These are phyloP conservation scores for Acrocephalus kingi DNA, from an alignment of 2,113 vertebrate genomes.

Conservation along the genomic window DNA sequence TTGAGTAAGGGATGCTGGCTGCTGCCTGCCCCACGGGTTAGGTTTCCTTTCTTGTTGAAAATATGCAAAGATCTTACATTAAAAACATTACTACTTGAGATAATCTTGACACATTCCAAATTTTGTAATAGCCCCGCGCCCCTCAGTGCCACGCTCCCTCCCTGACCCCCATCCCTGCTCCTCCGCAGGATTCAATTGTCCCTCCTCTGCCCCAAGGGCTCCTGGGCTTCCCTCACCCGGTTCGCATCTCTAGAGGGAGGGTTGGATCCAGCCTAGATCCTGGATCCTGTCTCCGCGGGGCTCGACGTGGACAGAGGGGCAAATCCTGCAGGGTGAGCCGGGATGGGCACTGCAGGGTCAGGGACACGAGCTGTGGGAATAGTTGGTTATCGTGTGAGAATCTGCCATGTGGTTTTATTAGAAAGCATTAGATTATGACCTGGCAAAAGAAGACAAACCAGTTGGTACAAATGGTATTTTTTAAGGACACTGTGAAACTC, in stretches of 20 bases:
- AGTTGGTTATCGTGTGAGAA: rapidly evolving
- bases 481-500: background rate
- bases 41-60: background rate
- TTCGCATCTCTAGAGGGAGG: background rate
- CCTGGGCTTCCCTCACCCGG: rapidly evolving
- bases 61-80: background rate
- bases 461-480: background rate
- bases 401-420: background rate
- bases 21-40: background rate
- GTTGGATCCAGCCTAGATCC: background rate
- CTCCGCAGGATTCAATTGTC: no score
- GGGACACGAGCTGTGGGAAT: rapidly evolving
- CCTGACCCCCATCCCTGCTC: no score
- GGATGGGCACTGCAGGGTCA: background rate
- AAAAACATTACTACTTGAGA: background rate
- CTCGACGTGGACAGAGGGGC: background rate
- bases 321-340: background rate
- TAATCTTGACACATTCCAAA: background rate
- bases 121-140: background rate
- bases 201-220: background rate
- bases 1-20: background rate
- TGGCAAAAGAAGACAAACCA: background rate
- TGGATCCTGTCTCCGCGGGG: background rate
- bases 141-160: no score
- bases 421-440: background rate